phyloP scores from a whole-genome alignment of 2,888 invertebrate species.

The Caenorhabditis angaria region DNA sequence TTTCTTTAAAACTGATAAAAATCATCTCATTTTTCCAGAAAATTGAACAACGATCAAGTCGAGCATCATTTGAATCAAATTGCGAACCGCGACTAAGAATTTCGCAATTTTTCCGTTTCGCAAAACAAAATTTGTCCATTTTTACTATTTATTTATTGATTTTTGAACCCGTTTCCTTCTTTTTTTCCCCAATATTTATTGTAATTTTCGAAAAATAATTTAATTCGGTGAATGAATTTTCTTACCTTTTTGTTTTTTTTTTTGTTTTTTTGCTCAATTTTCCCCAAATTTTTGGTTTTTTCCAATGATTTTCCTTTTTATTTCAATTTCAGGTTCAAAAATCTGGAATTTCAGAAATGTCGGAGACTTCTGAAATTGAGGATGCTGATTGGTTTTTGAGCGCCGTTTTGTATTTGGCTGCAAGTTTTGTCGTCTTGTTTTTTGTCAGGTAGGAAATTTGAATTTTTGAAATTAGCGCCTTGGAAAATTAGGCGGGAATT shows the following conservation, averaged over 20 bases:
- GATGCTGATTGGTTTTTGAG: not conserved
- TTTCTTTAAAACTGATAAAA: not conserved
- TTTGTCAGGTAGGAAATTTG: not conserved
- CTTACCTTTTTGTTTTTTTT: not conserved
- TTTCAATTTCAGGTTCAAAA: not conserved
- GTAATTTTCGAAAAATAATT: slow-evolving; percentile 12
- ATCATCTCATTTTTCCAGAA: slow-evolving; percentile 44
- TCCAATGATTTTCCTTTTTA: not conserved
- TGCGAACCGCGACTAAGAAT: slow-evolving; percentile 69
- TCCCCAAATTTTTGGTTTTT: not conserved
- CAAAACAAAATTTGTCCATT: slow-evolving; percentile 16
- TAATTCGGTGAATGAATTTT: not conserved
- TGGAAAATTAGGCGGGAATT: too few relatives aligned
- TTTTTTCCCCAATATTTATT: not conserved
- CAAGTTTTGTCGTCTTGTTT: not conserved
- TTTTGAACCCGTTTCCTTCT: slow-evolving; percentile 22
- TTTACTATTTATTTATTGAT: slow-evolving; percentile 14
- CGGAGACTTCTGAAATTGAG: slow-evolving; percentile 1
- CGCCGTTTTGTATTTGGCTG: not conserved
- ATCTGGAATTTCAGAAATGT: not conserved
- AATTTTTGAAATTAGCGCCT: not conserved
- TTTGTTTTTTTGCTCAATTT: not conserved
- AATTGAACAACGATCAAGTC: slow-evolving; percentile 64
- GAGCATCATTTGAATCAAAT: slow-evolving; percentile 69
- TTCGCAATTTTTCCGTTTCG: slow-evolving; percentile 8